Conservation (phyloP, 2,113 vertebrate genomes). For the Tenrec ecaudatus region DNA sequence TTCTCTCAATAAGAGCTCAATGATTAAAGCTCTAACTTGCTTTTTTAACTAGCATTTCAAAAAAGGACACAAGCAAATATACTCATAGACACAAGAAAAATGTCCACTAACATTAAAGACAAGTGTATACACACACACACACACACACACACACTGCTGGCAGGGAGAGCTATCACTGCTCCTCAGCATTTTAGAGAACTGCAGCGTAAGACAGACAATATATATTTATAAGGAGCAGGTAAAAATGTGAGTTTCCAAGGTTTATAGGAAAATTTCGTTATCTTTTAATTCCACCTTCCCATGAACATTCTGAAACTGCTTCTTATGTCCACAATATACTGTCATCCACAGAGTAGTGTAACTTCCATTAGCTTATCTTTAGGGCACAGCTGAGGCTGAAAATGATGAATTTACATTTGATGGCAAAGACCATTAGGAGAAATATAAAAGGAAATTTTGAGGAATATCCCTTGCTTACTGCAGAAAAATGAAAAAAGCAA, state of each 20-base stretch:
- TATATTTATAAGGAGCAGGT: background rate
- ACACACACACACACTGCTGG: too few relatives aligned
- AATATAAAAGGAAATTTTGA: constrained; percentile 10
- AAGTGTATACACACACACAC: too few relatives aligned
- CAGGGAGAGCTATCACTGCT: background rate
- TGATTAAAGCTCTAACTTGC: constrained; percentile 2
- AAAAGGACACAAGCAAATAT: background rate
- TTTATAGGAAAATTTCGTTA: too few relatives aligned
- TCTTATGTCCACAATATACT: background rate
- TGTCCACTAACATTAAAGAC: background rate
- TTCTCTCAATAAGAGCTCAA: constrained; percentile 11
- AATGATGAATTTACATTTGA: background rate
- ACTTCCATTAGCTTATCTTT: constrained; percentile 16
- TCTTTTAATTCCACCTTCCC: too few relatives aligned
- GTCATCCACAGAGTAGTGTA: background rate
- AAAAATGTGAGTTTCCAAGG: background rate
- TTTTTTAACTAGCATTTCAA: constrained; percentile 42
- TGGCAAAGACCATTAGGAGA: background rate
- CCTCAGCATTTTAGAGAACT: constrained; percentile 41
- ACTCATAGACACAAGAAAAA: constrained; percentile 8
- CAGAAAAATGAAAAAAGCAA: background rate
- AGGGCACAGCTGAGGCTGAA: background rate
- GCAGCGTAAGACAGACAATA: too few relatives aligned
- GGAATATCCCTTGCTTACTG: background rate
- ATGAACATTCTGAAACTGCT: too few relatives aligned